These are phyloP conservation scores for Clarias pachynema DNA, from an alignment of 2,797 vertebrate species.

Conservation along the genomic window DNA sequence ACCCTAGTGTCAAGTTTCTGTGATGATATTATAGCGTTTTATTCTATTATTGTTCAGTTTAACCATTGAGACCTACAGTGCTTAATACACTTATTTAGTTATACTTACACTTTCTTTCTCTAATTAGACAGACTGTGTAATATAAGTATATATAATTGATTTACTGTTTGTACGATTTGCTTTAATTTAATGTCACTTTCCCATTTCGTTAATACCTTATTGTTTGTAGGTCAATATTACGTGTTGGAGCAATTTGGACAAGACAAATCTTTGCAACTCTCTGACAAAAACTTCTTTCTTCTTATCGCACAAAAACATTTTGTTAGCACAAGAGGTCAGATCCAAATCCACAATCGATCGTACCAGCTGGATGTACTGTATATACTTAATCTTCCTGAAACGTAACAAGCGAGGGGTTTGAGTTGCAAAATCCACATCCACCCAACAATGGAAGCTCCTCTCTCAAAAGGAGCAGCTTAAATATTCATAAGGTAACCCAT, in stretches of 20 bases:
- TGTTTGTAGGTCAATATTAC: not conserved
- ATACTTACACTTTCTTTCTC: not conserved
- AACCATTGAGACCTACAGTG: not conserved
- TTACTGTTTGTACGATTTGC: not conserved
- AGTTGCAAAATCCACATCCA: conserved; percentile 62
- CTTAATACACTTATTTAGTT: no score
- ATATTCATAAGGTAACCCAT: conserved; percentile 81
- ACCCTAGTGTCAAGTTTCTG: not conserved
- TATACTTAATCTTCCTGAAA: not conserved
- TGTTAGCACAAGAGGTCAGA: not conserved
- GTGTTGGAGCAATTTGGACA: not conserved
- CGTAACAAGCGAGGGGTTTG: conserved; percentile 25
- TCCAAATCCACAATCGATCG: no score
- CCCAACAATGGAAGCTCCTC: conserved; percentile 71
- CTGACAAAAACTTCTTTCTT: not conserved
- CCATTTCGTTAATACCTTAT: no score
- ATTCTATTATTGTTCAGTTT: not conserved
- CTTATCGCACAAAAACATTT: not conserved
- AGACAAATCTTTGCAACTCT: not conserved
- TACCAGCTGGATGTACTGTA: not conserved
- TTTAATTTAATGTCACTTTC: not conserved
- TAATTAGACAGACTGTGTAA: not conserved
- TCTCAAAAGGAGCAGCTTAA: conserved; percentile 73
- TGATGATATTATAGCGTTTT: not conserved
- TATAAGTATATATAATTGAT: not conserved